A percentile compares a stretch with the other conserved stretches of the same genome.
Evolutionary conservation across 2,797 vertebrate species (phyloP).

Genomic region (Tragelaphus oryx): DNA sequence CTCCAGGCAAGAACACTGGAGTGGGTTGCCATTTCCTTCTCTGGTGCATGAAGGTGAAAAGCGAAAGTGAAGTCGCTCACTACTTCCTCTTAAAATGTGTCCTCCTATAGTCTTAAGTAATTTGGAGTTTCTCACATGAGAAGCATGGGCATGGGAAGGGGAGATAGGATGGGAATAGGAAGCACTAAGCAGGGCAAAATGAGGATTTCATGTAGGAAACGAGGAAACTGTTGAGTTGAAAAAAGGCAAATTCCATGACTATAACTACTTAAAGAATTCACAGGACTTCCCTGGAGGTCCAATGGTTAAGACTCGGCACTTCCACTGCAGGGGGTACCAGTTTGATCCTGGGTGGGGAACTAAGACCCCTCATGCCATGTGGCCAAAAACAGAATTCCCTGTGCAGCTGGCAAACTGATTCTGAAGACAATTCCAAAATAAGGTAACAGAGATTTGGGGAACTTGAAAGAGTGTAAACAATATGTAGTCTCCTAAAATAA

Average conservation of each 20-base stretch:
- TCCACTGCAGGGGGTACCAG: not conserved
- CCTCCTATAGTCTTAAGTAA: not conserved
- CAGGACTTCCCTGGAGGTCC: not conserved
- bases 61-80: too few relatives aligned
- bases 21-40: too few relatives aligned
- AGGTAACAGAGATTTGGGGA: not conserved
- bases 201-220: not conserved
- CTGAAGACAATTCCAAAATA: conserved; percentile 7
- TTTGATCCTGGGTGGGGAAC: not conserved
- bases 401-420: not conserved
- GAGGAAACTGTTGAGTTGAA: not conserved
- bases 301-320: not conserved
- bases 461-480: not conserved
- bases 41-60: too few relatives aligned
- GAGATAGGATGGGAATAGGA: not conserved
- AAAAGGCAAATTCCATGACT: not conserved
- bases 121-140: not conserved
- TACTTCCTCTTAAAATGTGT: not conserved
- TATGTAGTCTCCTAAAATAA: not conserved
- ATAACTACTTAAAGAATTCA: not conserved
- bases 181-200: not conserved
- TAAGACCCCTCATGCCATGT: not conserved
- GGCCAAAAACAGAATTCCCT: not conserved
- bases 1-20: too few relatives aligned
- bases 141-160: not conserved